Conservation (phyloP, 2,888 invertebrate species). For the Cerceris rybyensis region DNA sequence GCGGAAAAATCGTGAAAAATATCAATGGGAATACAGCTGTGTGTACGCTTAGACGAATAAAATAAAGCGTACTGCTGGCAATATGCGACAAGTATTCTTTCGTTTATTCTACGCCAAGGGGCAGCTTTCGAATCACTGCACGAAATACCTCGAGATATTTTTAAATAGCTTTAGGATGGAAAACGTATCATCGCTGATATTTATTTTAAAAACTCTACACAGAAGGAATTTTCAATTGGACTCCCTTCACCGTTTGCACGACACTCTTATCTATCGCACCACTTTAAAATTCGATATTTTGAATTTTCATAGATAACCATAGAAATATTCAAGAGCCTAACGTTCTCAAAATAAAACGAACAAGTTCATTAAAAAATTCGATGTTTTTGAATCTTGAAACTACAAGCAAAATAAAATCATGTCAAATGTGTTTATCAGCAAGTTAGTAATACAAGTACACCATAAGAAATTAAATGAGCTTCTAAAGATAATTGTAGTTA, state of each 20-base stretch:
- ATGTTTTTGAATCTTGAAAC: too few relatives aligned
- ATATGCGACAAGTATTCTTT: slow-evolving; percentile 9
- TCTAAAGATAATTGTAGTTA: too few relatives aligned
- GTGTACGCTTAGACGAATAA: slow-evolving; percentile 13
- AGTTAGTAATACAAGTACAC: too few relatives aligned
- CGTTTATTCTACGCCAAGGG: slow-evolving; percentile 39
- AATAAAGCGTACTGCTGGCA: slow-evolving; percentile 19
- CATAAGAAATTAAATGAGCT: too few relatives aligned
- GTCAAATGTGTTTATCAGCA: too few relatives aligned
- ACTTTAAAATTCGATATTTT: too few relatives aligned
- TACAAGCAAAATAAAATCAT: too few relatives aligned
- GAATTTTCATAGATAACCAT: too few relatives aligned
- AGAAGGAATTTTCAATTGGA: slow-evolving; percentile 1
- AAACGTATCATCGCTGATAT: slow-evolving; percentile 22
- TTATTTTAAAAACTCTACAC: slow-evolving; percentile 20
- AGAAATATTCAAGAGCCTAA: too few relatives aligned
- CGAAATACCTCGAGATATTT: slow-evolving; percentile 30
- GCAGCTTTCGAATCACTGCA: slow-evolving; percentile 42
- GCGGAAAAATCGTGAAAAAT: background rate
- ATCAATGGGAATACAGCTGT: background rate
- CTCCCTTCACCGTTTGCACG: background rate
- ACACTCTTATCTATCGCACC: too few relatives aligned
- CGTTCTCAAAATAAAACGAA: too few relatives aligned
- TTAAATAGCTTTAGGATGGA: slow-evolving; percentile 18
- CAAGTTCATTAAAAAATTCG: too few relatives aligned